Percentiles rank a stretch among this genome's conserved stretches.
Conservation (phyloP, 1,140 invertebrate genomes). For the Holotrichia oblita region DNA sequence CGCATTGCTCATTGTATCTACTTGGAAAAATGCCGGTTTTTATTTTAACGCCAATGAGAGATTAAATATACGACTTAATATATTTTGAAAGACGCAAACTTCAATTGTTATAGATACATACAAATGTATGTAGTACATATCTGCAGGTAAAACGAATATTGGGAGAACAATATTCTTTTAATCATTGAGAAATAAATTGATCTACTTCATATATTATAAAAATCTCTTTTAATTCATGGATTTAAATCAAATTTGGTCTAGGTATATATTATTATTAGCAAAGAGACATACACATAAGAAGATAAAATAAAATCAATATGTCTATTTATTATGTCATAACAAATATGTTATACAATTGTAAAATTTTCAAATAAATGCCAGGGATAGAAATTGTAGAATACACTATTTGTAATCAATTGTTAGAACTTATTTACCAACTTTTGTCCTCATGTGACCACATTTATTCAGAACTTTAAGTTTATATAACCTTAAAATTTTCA, state of each 20-base stretch:
- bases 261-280: too few relatives aligned
- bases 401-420: too few relatives aligned
- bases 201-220: background rate
- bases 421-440: too few relatives aligned
- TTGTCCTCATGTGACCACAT: too few relatives aligned
- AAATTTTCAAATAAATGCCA: too few relatives aligned
- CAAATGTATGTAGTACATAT: background rate
- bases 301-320: too few relatives aligned
- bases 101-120: slow-evolving; percentile 11
- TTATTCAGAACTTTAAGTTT: too few relatives aligned
- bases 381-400: too few relatives aligned
- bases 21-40: slow-evolving; percentile 21
- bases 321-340: too few relatives aligned
- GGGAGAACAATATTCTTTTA: background rate
- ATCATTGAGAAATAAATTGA: background rate
- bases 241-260: background rate
- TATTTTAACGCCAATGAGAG: slow-evolving; percentile 19
- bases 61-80: slow-evolving; percentile 4
- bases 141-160: background rate
- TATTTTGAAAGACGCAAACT: background rate
- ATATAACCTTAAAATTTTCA: too few relatives aligned
- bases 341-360: too few relatives aligned
- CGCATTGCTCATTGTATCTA: slow-evolving; percentile 4
- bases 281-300: too few relatives aligned
- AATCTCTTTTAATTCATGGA: background rate